Evolutionary conservation across 2,113 vertebrate species (phyloP).

Genomic region (Rhynchopsitta pachyrhyncha): DNA sequence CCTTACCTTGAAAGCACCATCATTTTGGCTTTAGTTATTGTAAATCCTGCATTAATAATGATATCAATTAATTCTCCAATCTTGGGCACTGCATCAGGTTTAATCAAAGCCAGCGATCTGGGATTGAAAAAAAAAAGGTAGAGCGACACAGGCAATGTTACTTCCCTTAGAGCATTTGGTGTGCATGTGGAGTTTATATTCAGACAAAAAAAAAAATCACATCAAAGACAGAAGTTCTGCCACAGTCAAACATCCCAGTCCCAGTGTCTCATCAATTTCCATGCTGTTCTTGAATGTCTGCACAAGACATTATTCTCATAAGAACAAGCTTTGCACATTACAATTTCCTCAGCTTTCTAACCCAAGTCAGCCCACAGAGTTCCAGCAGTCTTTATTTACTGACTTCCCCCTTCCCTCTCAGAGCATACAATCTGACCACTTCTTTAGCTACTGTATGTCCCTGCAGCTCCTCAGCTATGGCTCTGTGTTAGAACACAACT

Average conservation of each 20-base stretch:
- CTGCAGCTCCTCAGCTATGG: background rate
- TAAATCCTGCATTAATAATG: conserved; percentile 84
- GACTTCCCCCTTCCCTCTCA: background rate
- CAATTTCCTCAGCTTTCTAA: background rate
- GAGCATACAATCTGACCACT: background rate
- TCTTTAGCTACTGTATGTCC: background rate
- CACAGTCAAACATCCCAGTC: background rate
- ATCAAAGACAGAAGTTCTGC: conserved; percentile 5
- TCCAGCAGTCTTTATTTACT: background rate
- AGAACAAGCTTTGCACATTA: background rate
- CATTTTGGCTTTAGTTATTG: conserved; percentile 96
- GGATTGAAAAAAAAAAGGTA: background rate
- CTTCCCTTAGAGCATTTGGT: background rate
- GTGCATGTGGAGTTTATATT: background rate
- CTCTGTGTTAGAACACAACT: background rate
- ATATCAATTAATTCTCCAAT: conserved; percentile 87
- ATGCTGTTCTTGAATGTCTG: background rate
- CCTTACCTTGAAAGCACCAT: conserved; percentile 87
- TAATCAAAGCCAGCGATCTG: conserved; percentile 92
- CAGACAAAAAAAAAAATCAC: background rate
- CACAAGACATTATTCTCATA: background rate
- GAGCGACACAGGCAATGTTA: background rate
- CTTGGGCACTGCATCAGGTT: conserved; percentile 84
- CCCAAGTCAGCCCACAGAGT: background rate
- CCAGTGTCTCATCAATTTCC: conserved; percentile 33